These are phyloP conservation scores for Corythoichthys intestinalis DNA, from an alignment of 2,113 vertebrate species.

Conservation along the genomic window DNA sequence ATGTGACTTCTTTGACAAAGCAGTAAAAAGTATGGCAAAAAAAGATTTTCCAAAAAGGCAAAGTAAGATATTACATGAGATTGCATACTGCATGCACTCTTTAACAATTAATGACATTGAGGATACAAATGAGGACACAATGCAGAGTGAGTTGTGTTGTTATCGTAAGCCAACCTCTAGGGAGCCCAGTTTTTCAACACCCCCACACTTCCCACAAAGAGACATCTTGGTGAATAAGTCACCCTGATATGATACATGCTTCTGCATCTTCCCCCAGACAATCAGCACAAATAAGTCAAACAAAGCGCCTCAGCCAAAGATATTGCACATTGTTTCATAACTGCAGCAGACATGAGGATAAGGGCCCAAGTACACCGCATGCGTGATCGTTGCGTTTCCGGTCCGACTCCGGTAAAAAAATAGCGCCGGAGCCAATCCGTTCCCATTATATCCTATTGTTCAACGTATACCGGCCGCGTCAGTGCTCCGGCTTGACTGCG, in stretches of 20 bases:
- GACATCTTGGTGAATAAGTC: conserved; percentile 26
- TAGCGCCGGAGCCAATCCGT: too few relatives aligned
- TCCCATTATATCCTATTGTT: too few relatives aligned
- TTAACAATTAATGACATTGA: background rate
- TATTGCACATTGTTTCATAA: background rate
- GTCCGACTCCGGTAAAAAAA: too few relatives aligned
- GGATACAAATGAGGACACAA: background rate
- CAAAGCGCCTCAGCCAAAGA: background rate
- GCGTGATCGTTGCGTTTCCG: too few relatives aligned
- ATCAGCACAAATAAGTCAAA: background rate
- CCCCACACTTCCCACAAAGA: conserved; percentile 21
- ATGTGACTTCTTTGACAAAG: too few relatives aligned
- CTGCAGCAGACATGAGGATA: background rate
- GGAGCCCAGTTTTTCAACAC: conserved; percentile 17
- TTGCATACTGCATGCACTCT: conserved; percentile 9
- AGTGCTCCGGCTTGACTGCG: too few relatives aligned
- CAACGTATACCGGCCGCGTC: too few relatives aligned
- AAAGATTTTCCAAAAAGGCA: conserved; percentile 18
- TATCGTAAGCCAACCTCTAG: conserved; percentile 19
- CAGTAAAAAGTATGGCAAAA: too few relatives aligned
- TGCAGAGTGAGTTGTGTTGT: background rate
- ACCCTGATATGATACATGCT: conserved; percentile 9
- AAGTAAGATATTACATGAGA: conserved; percentile 6
- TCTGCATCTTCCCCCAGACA: background rate
- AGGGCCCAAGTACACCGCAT: too few relatives aligned